phyloP scores from a whole-genome alignment of 2,113 vertebrate species.

The Zapornia atra region DNA sequence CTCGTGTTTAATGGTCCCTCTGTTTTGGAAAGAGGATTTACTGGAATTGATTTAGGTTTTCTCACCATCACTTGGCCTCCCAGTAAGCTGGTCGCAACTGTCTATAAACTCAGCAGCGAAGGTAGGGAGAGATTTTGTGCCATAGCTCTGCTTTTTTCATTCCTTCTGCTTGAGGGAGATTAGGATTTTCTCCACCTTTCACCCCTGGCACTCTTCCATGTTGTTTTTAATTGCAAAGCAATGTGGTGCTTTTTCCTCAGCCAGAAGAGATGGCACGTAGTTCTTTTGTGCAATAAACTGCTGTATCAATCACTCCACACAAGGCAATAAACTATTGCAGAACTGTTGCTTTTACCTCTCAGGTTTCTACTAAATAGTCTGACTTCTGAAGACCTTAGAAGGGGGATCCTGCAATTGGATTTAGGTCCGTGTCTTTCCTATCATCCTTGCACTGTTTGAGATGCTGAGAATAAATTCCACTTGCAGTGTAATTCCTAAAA shows the following conservation, averaged over 20 bases:
- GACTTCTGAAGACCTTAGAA: neutral
- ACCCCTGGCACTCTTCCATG: constrained; percentile 52
- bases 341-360: neutral
- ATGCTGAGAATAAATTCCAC: neutral
- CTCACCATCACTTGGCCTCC: neutral
- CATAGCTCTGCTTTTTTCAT: neutral
- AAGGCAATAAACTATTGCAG: neutral
- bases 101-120: neutral
- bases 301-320: constrained; percentile 19
- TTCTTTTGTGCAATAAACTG: constrained; percentile 47
- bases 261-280: constrained; percentile 27
- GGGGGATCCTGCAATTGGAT: neutral
- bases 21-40: neutral
- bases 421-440: neutral
- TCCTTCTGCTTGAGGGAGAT: neutral
- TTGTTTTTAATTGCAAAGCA: constrained; percentile 68
- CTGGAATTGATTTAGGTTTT: neutral
- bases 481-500: neutral
- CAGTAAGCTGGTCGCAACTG: neutral
- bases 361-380: neutral
- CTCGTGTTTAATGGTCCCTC: neutral
- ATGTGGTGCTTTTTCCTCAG: constrained; percentile 46
- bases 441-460: neutral
- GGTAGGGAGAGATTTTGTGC: neutral
- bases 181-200: constrained; percentile 58